A percentile compares a stretch with the other conserved stretches of the same genome.
phyloP scores from a whole-genome alignment of 1,140 invertebrate species.

The Tetramorium simillimum region DNA sequence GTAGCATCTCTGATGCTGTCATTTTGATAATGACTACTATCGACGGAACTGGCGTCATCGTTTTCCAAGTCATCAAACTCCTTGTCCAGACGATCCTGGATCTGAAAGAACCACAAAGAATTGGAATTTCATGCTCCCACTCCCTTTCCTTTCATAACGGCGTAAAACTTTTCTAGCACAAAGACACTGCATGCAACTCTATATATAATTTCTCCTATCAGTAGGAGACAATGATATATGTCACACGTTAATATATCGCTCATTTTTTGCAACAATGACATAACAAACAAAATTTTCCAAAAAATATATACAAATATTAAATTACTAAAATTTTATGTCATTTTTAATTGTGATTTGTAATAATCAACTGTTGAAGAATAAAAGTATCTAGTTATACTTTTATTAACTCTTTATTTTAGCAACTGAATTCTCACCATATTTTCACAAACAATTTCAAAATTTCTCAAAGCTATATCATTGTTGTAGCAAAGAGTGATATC shows the following conservation, averaged over 20 bases:
- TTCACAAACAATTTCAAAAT: no score
- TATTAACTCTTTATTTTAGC: no score
- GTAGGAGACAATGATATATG: background rate
- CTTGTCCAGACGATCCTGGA: slow-evolving; percentile 77
- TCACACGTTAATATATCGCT: background rate
- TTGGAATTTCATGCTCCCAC: background rate
- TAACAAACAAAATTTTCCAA: no score
- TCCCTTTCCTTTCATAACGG: background rate
- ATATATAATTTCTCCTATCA: background rate
- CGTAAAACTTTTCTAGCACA: background rate
- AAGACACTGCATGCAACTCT: background rate
- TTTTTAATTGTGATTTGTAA: no score
- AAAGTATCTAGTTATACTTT: no score
- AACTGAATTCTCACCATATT: no score
- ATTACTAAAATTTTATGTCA: no score
- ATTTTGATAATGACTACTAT: slow-evolving; percentile 80
- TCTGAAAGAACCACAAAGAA: slow-evolving; percentile 64
- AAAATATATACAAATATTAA: no score
- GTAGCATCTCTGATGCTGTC: slow-evolving; percentile 64
- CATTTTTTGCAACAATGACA: no score
- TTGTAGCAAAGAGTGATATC: no score
- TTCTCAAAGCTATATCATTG: no score
- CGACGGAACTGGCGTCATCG: slow-evolving; percentile 78
- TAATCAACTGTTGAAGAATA: no score
- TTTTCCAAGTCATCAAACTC: slow-evolving; percentile 81